Evolutionary conservation across 1,140 invertebrate genomes (phyloP).

Genomic region (Bombus sylvicola): DNA sequence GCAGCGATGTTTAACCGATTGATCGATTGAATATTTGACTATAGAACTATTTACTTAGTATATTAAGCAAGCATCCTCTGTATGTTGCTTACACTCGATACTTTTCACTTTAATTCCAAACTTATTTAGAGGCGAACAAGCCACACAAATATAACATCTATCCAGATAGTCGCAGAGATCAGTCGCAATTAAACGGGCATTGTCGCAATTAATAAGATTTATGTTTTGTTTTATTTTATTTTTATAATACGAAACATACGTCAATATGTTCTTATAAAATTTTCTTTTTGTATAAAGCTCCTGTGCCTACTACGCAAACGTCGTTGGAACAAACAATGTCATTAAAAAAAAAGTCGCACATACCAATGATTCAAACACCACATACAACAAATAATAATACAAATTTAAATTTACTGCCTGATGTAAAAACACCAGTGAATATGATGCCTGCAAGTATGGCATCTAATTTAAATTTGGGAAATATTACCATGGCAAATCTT

Average conservation of each 20-base stretch:
- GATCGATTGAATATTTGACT: not conserved
- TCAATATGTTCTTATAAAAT: not conserved
- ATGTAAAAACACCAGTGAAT: conserved; percentile 75
- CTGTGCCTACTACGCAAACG: conserved; percentile 74
- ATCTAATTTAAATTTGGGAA: conserved; percentile 74
- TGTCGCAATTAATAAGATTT: not conserved
- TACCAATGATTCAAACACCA: conserved; percentile 72
- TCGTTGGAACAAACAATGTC: conserved; percentile 73
- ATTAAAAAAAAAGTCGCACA: conserved; percentile 76
- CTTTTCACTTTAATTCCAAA: not conserved
- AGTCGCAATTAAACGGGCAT: not conserved
- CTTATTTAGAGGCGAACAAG: not conserved
- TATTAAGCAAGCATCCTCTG: not conserved
- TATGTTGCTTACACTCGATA: not conserved
- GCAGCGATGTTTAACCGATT: not conserved
- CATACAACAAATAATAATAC: conserved; percentile 71
- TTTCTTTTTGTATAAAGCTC: conserved; percentile 58
- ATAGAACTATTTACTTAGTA: not conserved
- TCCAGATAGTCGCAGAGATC: not conserved
- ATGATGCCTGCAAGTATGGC: conserved; percentile 76
- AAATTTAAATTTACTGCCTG: conserved; percentile 74
- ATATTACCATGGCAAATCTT: conserved; percentile 74
- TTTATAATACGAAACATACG: not conserved
- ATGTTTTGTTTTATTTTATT: not conserved
- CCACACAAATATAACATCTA: not conserved